A percentile compares a stretch with the other conserved stretches of the same genome.
These are phyloP conservation scores for Bombus breviceps DNA, from an alignment of 1,140 invertebrate species.

Conservation along the genomic window DNA sequence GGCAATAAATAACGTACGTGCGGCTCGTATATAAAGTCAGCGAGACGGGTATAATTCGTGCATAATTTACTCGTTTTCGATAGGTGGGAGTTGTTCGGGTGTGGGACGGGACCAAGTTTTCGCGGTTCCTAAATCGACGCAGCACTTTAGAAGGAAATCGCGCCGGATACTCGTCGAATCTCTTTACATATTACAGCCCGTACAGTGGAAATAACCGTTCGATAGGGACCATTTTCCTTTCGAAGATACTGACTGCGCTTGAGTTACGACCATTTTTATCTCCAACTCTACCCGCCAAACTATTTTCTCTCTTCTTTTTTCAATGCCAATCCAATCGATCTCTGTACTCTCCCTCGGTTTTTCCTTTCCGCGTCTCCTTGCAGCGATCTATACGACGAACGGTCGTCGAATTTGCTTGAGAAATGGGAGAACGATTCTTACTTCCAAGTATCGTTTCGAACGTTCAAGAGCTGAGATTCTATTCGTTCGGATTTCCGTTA, in stretches of 20 bases:
- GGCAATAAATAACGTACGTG: constrained; percentile 56
- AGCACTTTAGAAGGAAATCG: constrained; percentile 30
- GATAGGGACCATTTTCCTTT: background rate
- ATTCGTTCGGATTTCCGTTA: too few relatives aligned
- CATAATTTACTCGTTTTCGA: constrained; percentile 62
- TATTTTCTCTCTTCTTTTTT: background rate
- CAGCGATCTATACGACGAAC: too few relatives aligned
- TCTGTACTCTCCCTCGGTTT: too few relatives aligned
- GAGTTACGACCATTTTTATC: constrained; percentile 42
- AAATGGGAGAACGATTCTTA: too few relatives aligned
- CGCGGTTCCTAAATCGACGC: constrained; percentile 55
- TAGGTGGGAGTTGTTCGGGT: background rate
- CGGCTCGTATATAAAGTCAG: constrained; percentile 40
- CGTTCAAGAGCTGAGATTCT: too few relatives aligned
- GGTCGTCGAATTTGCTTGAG: too few relatives aligned
- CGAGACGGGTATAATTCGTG: constrained; percentile 55
- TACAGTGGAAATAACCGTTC: constrained; percentile 24
- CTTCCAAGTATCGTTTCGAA: too few relatives aligned
- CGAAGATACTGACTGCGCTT: constrained; percentile 12
- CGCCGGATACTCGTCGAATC: background rate
- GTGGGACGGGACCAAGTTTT: background rate
- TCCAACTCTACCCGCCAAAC: background rate
- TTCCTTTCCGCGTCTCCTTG: too few relatives aligned
- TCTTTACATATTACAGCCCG: constrained; percentile 40
- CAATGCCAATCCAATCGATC: too few relatives aligned